Evolutionary conservation across 37 sponge, comb jelly and placozoan species (phyloP), one percentile per base, ranked within the genome.

Genomic region (Halichondria panicea): DNA sequence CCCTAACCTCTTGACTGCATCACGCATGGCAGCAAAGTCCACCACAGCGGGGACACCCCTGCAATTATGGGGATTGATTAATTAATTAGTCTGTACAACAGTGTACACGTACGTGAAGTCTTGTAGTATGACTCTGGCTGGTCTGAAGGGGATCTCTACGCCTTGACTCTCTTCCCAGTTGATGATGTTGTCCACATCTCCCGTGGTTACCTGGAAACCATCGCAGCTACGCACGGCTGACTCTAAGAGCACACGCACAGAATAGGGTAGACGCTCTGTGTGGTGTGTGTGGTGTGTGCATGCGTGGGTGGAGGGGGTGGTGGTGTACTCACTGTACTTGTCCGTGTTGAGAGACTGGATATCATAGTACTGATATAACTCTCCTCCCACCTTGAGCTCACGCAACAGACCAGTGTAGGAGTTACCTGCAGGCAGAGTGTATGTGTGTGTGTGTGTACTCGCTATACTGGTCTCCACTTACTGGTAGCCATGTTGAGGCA

Each of bases 11-110:
- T 95, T 91, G 15, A 95, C 88, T 15, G 96, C 88, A 53, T 95
- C 96, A 19, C 96, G 57, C 93, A 92, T 92, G 28, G 87, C 84
- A 62, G 96, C 96, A 84, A 95, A 93, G 55, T 95, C 96, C 30
- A 95, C 96, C 9, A 95, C 84, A 53, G 96, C 93, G 24, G 96
- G 96, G 4, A 95, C 95, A 53, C 95, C 95, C 72, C 93, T 93
- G 45, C 2, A 35, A 46, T 22, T 25, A 3, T 50, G n/a, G n/a
- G n/a, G n/a, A n/a, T n/a, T n/a, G 59, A n/a, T n/a, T n/a, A n/a
- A n/a, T n/a, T n/a, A n/a, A n/a, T n/a, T n/a, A n/a, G n/a, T n/a
- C n/a, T n/a, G n/a, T n/a, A n/a, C n/a, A n/a, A 18, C 31, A 6
- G 4, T 4, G 21, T 21, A 2, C 34, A 75, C 92, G 55, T 22